Conservation (phyloP, 92 coral and sea anemone species). For the Phenganax subtilis region DNA sequence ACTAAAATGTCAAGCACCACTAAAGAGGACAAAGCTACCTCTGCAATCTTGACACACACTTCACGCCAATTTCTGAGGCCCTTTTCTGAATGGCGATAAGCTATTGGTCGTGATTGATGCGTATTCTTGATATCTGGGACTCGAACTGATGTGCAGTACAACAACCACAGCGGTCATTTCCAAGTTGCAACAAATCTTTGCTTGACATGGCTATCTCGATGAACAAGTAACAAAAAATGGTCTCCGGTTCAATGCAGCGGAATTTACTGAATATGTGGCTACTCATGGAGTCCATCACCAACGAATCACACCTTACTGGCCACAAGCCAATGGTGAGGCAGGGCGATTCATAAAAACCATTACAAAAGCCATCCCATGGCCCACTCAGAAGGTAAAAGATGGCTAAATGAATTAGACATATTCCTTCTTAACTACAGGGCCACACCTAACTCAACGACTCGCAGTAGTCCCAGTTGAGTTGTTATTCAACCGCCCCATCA, state of each 20-base stretch:
- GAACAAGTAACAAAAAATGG: neutral
- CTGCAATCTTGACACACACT: neutral
- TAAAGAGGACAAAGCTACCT: neutral
- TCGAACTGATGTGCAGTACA: neutral
- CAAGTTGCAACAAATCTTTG: neutral
- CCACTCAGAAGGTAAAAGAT: too few species aligned
- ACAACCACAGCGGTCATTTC: neutral
- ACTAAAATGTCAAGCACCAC: neutral
- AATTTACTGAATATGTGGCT: neutral
- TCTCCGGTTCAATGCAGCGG: too few species aligned
- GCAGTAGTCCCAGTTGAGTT: neutral
- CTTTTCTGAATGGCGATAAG: too few species aligned
- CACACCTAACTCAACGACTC: neutral
- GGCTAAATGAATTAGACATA: neutral
- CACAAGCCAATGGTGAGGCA: neutral
- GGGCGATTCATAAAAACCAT: too few species aligned
- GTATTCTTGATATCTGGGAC: neutral
- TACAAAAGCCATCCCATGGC: too few species aligned
- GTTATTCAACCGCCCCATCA: neutral
- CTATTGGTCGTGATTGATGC: too few species aligned
- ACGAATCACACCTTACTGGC: neutral
- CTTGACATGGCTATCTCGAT: neutral
- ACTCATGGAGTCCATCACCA: neutral
- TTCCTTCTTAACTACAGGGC: neutral
- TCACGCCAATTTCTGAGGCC: slow-evolving; percentile 1